Percentiles rank a stretch among this genome's conserved stretches.
phyloP scores from a whole-genome alignment of 1,140 invertebrate species.

The Achroia grisella region DNA sequence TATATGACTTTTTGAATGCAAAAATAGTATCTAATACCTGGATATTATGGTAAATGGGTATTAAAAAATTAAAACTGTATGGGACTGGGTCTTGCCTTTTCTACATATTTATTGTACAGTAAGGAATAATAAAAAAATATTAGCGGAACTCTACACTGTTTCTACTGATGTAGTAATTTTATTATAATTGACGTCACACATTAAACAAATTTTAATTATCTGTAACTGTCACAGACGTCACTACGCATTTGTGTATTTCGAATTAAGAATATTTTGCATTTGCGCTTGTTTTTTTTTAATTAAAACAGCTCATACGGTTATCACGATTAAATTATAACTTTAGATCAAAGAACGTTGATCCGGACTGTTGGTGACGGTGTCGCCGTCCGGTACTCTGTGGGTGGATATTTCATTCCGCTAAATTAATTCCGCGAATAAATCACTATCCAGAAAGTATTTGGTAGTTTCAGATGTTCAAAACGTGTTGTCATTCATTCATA shows the following conservation, averaged over 20 bases:
- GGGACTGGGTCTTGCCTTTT: no score
- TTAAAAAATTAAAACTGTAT: no score
- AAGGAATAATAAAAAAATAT: no score
- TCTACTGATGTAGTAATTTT: no score
- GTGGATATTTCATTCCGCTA: slow-evolving; percentile 24
- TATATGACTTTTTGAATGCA: no score
- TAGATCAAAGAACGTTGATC: slow-evolving; percentile 2
- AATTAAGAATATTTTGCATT: no score
- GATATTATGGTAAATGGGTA: no score
- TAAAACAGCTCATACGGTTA: slow-evolving; percentile 1
- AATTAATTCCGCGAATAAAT: slow-evolving; percentile 37
- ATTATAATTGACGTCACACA: no score
- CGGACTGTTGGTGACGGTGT: slow-evolving; percentile 2
- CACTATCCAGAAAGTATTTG: slow-evolving; percentile 8
- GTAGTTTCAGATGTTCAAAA: slow-evolving; percentile 7
- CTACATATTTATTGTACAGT: no score
- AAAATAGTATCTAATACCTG: no score
- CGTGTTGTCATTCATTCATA: slow-evolving; percentile 11
- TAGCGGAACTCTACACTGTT: no score
- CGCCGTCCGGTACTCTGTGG: slow-evolving; percentile 12
- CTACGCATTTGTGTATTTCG: neutral
- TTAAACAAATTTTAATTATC: no score
- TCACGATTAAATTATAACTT: slow-evolving; percentile 5
- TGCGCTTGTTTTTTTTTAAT: neutral
- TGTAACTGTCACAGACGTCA: slow-evolving; percentile 3